These are phyloP conservation scores for Chalcis sispes DNA, from an alignment of 2,888 invertebrate species.

Conservation along the genomic window DNA sequence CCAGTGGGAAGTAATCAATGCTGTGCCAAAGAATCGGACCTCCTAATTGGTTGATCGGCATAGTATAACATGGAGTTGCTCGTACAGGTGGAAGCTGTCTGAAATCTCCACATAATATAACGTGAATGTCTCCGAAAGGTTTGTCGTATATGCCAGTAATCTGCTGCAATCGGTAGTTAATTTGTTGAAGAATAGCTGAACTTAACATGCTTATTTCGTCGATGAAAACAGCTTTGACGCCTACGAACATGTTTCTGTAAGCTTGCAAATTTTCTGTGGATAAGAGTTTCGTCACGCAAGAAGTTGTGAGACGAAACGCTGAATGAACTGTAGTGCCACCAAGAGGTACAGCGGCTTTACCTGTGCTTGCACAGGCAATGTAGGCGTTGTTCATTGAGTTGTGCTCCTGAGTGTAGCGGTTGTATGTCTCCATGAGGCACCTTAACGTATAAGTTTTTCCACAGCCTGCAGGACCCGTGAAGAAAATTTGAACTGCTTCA, in stretches of 20 bases:
- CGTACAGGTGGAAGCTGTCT: conserved; percentile 69
- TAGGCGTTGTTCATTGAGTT: conserved; percentile 71
- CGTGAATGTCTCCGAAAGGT: conserved; percentile 67
- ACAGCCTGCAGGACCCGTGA: conserved; percentile 66
- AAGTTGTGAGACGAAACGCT: conserved; percentile 66
- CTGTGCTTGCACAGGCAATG: conserved; percentile 67
- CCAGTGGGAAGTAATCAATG: conserved; percentile 66
- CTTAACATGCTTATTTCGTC: conserved; percentile 71
- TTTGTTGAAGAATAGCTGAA: conserved; percentile 64
- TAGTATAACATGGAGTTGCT: conserved; percentile 65
- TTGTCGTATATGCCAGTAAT: conserved; percentile 66
- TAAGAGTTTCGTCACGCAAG: no score
- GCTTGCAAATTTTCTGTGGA: conserved; percentile 69
- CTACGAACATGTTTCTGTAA: conserved; percentile 63
- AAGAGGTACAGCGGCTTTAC: conserved; percentile 65
- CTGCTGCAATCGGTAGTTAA: conserved; percentile 67
- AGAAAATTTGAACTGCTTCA: conserved; percentile 59
- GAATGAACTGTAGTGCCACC: conserved; percentile 64
- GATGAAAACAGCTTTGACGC: conserved; percentile 66
- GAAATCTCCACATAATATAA: conserved; percentile 71
- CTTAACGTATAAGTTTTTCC: conserved; percentile 67
- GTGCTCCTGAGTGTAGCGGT: no score
- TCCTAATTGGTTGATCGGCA: conserved; percentile 58
- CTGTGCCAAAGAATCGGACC: conserved; percentile 64
- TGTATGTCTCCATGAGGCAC: conserved; percentile 65